Conservation (phyloP, 2,113 vertebrate genomes). For the Muscicapa adusta region DNA sequence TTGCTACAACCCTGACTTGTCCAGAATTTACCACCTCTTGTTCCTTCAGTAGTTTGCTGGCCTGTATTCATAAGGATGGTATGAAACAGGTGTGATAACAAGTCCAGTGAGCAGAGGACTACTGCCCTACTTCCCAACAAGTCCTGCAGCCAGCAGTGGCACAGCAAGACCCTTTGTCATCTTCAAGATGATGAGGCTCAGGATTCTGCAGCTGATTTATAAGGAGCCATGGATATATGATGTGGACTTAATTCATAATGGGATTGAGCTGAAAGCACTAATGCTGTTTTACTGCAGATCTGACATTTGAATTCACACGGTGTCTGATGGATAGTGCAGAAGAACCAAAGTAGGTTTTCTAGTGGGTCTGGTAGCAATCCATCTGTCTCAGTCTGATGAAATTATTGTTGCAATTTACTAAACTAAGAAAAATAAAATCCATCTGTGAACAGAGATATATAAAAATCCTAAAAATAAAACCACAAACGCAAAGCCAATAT, state of each 20-base stretch:
- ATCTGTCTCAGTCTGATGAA: neutral
- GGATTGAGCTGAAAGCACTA: constrained; percentile 33
- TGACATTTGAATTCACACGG: constrained; percentile 23
- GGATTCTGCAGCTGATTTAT: constrained; percentile 23
- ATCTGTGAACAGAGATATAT: neutral
- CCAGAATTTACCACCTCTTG: neutral
- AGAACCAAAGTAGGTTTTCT: constrained; percentile 2
- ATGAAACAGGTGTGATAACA: neutral
- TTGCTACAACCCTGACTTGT: neutral
- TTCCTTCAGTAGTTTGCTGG: neutral
- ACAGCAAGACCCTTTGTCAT: neutral
- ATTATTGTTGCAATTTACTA: neutral
- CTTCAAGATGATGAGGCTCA: neutral
- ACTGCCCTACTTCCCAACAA: neutral
- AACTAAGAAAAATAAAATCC: neutral
- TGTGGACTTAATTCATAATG: constrained; percentile 38
- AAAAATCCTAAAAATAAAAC: neutral
- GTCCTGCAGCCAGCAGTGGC: neutral
- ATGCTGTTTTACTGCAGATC: constrained; percentile 17
- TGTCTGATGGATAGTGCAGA: neutral
- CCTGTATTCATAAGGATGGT: neutral
- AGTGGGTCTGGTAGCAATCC: neutral
- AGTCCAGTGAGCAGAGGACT: neutral
- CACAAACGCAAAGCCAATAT: neutral
- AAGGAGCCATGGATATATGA: neutral